A percentile compares a stretch with the other conserved stretches of the same genome.
Conservation (phyloP, 37 sponge, comb jelly and placozoan species). For the Ephydatia muelleri region DNA sequence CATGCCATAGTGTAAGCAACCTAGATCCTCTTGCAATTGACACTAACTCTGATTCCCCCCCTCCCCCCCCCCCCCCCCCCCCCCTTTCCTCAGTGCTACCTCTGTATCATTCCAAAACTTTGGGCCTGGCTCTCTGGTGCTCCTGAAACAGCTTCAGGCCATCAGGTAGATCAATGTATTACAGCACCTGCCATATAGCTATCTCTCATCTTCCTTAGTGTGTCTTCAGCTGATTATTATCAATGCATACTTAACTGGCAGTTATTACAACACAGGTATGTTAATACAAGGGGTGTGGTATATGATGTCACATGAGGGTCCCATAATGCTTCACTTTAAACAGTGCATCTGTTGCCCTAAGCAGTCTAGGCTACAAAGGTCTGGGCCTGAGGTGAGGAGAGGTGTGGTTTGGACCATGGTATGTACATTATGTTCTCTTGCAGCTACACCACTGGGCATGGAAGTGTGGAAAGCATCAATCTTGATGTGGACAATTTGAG, state of each 20-base stretch:
- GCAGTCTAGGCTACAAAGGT: not conserved
- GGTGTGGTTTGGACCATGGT: not conserved
- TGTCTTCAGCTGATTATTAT: not conserved
- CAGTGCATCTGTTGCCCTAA: not conserved
- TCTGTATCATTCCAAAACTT: not conserved
- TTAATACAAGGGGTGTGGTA: too few relatives aligned
- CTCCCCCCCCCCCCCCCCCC: too few relatives aligned
- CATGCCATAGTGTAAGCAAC: not conserved
- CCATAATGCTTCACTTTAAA: not conserved
- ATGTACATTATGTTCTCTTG: not conserved
- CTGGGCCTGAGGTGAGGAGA: not conserved
- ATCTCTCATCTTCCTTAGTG: not conserved
- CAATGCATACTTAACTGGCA: not conserved
- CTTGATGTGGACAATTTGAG: not conserved
- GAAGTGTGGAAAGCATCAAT: not conserved
- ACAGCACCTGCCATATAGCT: not conserved
- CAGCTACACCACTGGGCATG: not conserved
- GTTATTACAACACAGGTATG: not conserved
- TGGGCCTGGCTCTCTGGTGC: not conserved
- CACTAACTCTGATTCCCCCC: not conserved
- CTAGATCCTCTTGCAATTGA: too few relatives aligned
- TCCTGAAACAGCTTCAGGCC: not conserved
- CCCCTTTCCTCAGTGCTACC: not conserved
- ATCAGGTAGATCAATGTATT: not conserved
- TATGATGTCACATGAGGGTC: not conserved